These are phyloP conservation scores for Cecidostiba fungosa DNA, from an alignment of 2,888 invertebrate species.

Conservation along the genomic window DNA sequence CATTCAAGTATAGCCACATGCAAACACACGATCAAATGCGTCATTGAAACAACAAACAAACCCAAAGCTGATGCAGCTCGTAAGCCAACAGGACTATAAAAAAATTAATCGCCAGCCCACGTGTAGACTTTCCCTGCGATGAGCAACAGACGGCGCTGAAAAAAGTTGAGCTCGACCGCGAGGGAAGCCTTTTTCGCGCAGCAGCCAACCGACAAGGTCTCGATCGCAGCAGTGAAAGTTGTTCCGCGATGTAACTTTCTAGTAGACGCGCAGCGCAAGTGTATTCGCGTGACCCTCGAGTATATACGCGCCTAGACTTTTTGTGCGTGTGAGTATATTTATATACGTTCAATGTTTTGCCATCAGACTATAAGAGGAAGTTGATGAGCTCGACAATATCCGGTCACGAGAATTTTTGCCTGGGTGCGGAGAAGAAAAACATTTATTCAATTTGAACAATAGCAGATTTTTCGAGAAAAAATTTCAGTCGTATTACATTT, in stretches of 20 bases:
- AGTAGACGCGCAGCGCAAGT: slow-evolving; percentile 43
- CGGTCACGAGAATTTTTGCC: neutral
- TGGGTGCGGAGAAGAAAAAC: too few relatives aligned
- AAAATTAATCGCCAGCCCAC: neutral
- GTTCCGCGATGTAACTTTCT: slow-evolving; percentile 69
- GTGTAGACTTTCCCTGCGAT: slow-evolving; percentile 1
- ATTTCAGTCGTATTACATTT: too few relatives aligned
- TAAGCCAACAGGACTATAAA: neutral
- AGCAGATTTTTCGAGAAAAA: too few relatives aligned
- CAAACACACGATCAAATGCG: neutral
- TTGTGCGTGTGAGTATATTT: neutral
- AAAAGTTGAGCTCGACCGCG: neutral
- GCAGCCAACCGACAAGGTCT: slow-evolving; percentile 20
- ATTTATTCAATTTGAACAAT: too few relatives aligned
- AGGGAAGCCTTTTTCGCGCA: slow-evolving; percentile 1
- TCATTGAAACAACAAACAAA: slow-evolving; percentile 4
- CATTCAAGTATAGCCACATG: too few relatives aligned
- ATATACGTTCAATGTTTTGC: neutral
- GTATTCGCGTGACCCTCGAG: neutral
- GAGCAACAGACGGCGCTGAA: neutral
- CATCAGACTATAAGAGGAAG: neutral
- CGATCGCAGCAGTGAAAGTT: slow-evolving; percentile 67
- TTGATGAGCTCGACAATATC: neutral
- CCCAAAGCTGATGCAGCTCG: neutral
- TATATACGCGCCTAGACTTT: neutral